Conservation (phyloP, 1,140 invertebrate genomes). For the Hylyphantes graminicola region DNA sequence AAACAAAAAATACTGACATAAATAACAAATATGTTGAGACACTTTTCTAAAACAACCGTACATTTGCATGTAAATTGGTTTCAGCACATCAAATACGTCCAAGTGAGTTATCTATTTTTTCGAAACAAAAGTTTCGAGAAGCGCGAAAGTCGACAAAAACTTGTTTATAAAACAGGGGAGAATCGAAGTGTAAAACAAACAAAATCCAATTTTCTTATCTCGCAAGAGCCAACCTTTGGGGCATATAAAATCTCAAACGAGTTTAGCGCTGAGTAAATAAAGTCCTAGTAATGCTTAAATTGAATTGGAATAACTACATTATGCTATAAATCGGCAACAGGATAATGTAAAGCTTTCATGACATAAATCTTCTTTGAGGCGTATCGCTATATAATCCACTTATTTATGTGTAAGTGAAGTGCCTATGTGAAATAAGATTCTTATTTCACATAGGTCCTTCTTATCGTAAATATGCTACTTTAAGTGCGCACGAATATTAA, state of each 20-base stretch:
- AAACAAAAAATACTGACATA: too few relatives aligned
- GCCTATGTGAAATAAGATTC: too few relatives aligned
- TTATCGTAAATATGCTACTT: too few relatives aligned
- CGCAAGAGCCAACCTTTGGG: conserved; percentile 19
- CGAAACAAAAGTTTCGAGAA: too few relatives aligned
- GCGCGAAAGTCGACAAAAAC: too few relatives aligned
- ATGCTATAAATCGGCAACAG: conserved; percentile 23
- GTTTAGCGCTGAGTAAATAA: conserved; percentile 24
- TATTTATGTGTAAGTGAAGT: too few relatives aligned
- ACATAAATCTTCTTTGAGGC: background rate
- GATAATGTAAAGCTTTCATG: background rate
- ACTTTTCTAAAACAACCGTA: too few relatives aligned
- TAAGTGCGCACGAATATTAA: too few relatives aligned
- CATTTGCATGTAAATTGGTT: conserved; percentile 31
- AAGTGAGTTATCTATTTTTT: too few relatives aligned
- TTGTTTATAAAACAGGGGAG: background rate
- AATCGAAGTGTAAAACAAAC: conserved; percentile 1
- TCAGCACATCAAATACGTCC: background rate
- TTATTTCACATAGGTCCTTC: too few relatives aligned
- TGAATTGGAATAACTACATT: conserved; percentile 18
- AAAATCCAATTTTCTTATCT: conserved; percentile 17
- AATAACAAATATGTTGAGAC: too few relatives aligned
- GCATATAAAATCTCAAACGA: conserved; percentile 37
- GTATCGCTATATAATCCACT: too few relatives aligned
- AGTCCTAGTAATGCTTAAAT: conserved; percentile 25